Base-by-base conservation (phyloP, 2,888 invertebrate genomes). In the Meiosimyza platycephala region DNA sequence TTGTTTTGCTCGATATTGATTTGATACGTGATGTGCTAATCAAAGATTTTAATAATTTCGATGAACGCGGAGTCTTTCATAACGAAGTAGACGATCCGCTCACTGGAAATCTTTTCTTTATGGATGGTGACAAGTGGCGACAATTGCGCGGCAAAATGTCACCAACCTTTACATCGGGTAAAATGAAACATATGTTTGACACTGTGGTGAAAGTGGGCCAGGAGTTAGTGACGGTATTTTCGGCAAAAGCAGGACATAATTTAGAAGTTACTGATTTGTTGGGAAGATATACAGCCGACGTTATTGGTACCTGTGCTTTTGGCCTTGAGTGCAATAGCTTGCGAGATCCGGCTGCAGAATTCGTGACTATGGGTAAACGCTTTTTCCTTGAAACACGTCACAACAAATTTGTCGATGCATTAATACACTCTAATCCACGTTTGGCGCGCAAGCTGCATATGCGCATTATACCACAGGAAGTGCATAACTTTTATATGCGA, bases 141-240 rank as follows among this genome's bases (percentile, higher is more conserved):
- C 78, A 78, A 6, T 76, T 88, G 48, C 79, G 89, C 51, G 74
- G 80, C 1, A 87, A 87, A 66, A 67, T 89, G 33, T 85, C 87
- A 4, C 87, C 88, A 1, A 86, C 88, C 0, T 89, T 89, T 75
- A 87, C 88, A 0, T 83, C 86, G 0, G 87, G 87, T n/a, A 88
- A 88, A 80, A 86, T 89, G 81, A 88, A 86, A 75, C 80, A 76
- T 54, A 87, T 88, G 87, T 88, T 86, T 73, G 81, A 83, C 7
- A 83, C 82, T 1, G 78, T 88, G 52, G 76, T 82, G 0, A 59
- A 75, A 13, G 79, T 80, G 22, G 78, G 76, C 0, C 72, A 79
- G 2, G 51, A 76, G 11, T 69, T 79, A 18, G 59, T 72, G 9
- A 51, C 68, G 0, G 76, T 76, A 9, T 47, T 77, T 11, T 28